Base-by-base conservation (phyloP, 1,140 invertebrate genomes). In the Drosophila malerkotliana region DNA sequence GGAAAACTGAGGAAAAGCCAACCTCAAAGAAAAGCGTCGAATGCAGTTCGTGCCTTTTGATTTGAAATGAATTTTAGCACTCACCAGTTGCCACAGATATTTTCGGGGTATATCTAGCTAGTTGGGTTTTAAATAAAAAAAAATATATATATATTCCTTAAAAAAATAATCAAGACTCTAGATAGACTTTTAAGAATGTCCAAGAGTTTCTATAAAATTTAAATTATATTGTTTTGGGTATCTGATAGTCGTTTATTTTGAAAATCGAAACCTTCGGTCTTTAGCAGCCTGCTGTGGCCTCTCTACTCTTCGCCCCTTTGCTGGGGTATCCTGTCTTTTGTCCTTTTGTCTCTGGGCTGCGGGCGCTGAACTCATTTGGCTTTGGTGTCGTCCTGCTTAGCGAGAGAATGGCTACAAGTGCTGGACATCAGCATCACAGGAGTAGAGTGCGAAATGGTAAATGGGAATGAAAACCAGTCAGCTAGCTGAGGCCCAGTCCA, bases 281-380 rank as follows among this genome's bases (percentile, higher is more conserved):
- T 14, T 41, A 14, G 39, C 39, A 21, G 21, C 37, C 8, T 9
- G 41, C 12, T 44, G 7, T 14, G n/a, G 39, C 7, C 44, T 7
- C 44, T 47, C 41, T 4, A 44, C 57, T 47, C 21, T 30, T 34
- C 26, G 26, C 21, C n/a, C 64, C 14, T 18, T 55, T 75, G 32
- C 58, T 8, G 8, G 34, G 21, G 39, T 61, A 44, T 37, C 49
- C 30, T 47, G 14, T 8, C 63, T 14, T 67, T 49, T 71, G 14
- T 48, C 14, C 32, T 14, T 67, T 49, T 71, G 14, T 48, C 14
- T 34, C 32, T 55, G 56, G 37, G 30, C 72, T 71, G 48, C 61
- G 81, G 68, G 59, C 78, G 61, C 74, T 78, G 82, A 82, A 87
- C 82, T 82, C 81, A 85, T 81, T 85, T 78, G 81, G 74, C 68